These are phyloP conservation scores for Philypnodon macrostomus DNA, from an alignment of 2,797 vertebrate species.

Conservation along the genomic window DNA sequence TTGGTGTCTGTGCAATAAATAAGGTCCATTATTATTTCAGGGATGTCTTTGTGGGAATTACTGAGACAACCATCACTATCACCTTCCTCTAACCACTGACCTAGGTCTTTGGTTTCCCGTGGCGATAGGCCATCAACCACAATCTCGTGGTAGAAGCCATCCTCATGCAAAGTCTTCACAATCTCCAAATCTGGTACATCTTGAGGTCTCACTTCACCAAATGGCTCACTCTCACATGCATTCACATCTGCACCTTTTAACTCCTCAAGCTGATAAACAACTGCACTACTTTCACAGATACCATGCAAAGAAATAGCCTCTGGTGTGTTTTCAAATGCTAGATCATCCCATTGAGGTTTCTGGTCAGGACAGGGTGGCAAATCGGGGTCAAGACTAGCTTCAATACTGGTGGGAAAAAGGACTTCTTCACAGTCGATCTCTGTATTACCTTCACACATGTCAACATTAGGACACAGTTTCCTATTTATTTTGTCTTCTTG, in stretches of 20 bases:
- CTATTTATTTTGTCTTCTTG: not conserved
- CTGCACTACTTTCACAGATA: not conserved
- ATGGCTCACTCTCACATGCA: conserved; percentile 12
- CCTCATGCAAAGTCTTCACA: conserved; percentile 11
- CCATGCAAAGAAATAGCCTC: not conserved
- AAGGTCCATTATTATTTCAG: conserved; percentile 5
- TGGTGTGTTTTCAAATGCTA: conserved; percentile 21
- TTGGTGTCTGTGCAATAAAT: not conserved
- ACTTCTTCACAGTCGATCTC: not conserved
- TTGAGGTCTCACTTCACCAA: conserved; percentile 40
- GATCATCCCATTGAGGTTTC: conserved; percentile 11
- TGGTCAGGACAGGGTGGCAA: not conserved
- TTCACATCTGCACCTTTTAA: conserved; percentile 10
- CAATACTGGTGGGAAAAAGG: not conserved
- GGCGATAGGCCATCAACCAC: conserved; percentile 13
- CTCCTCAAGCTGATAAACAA: not conserved
- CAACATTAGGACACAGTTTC: not conserved
- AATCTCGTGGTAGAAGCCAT: conserved; percentile 34
- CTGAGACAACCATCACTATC: conserved; percentile 18
- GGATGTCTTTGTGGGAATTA: not conserved
- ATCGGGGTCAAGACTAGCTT: not conserved
- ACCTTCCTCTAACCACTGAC: not conserved
- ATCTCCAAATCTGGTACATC: not conserved
- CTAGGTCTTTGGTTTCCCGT: conserved; percentile 33
- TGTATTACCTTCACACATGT: not conserved